Percentiles rank a stretch among this genome's conserved stretches.
These are phyloP conservation scores for Rhagoletis pomonella DNA, from an alignment of 1,140 invertebrate species.

Conservation along the genomic window DNA sequence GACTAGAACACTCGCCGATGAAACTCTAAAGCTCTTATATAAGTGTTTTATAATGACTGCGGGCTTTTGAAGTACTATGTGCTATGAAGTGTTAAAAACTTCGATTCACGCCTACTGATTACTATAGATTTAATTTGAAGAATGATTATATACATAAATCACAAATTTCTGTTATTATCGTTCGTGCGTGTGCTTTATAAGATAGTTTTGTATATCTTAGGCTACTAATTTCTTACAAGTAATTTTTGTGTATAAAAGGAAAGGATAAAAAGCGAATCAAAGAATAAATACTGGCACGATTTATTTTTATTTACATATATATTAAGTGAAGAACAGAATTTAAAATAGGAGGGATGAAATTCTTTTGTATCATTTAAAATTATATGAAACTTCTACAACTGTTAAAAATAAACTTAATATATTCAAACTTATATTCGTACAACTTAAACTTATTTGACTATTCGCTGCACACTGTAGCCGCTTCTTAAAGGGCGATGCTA, in stretches of 20 bases:
- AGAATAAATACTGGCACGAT: not conserved
- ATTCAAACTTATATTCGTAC: not conserved
- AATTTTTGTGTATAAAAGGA: slow-evolving; percentile 11
- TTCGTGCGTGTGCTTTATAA: slow-evolving; percentile 35
- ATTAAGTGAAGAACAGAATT: not conserved
- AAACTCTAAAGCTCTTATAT: slow-evolving; percentile 7
- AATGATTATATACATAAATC: not conserved
- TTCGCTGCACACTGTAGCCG: too few relatives aligned
- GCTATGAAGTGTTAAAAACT: not conserved
- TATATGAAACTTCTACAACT: not conserved
- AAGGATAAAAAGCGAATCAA: not conserved
- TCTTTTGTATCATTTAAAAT: slow-evolving; percentile 1
- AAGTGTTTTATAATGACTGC: slow-evolving; percentile 11
- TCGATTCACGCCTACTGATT: not conserved
- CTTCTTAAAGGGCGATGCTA: too few relatives aligned
- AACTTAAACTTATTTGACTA: not conserved
- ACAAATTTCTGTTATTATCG: not conserved
- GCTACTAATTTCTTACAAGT: slow-evolving; percentile 10
- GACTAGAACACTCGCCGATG: not conserved
- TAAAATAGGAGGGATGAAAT: not conserved
- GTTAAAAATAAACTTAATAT: not conserved
- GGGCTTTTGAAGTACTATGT: not conserved
- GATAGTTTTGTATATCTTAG: slow-evolving; percentile 42
- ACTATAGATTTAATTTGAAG: slow-evolving; percentile 7
- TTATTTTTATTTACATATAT: not conserved